These are phyloP conservation scores for Mythimna pallens DNA, from an alignment of 2,888 invertebrate genomes.

Conservation along the genomic window DNA sequence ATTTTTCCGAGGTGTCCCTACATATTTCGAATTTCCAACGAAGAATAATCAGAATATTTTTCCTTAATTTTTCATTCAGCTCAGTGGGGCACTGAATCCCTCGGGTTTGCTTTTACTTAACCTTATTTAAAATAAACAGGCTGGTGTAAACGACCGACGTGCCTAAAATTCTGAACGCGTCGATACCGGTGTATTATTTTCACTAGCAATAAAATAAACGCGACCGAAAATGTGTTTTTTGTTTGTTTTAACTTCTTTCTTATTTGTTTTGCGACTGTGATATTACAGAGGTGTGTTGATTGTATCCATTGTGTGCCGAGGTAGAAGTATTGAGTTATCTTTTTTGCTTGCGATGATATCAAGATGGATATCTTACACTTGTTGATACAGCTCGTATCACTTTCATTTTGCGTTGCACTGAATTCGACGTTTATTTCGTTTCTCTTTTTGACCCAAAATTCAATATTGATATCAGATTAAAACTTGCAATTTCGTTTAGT, in stretches of 20 bases:
- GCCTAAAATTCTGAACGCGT: slow-evolving; percentile 82
- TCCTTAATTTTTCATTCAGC: slow-evolving; percentile 87
- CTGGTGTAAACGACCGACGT: slow-evolving; percentile 86
- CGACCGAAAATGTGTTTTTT: slow-evolving; percentile 63
- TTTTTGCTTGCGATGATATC: slow-evolving; percentile 41
- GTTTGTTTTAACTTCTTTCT: slow-evolving; percentile 49
- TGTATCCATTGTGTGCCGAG: slow-evolving; percentile 42
- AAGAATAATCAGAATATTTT: slow-evolving; percentile 79
- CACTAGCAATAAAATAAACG: slow-evolving; percentile 79
- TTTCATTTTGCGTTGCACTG: slow-evolving; percentile 40
- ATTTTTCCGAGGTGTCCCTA: slow-evolving; percentile 49
- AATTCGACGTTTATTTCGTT: slow-evolving; percentile 20
- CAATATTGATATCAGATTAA: slow-evolving; percentile 8
- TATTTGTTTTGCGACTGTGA: slow-evolving; percentile 48
- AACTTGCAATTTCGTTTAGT: slow-evolving; percentile 13
- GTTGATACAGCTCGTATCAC: slow-evolving; percentile 45
- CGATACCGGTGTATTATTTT: slow-evolving; percentile 82
- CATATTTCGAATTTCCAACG: slow-evolving; percentile 68
- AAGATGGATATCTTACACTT: slow-evolving; percentile 42
- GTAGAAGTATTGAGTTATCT: slow-evolving; percentile 29
- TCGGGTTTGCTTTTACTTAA: slow-evolving; percentile 87
- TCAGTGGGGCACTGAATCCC: slow-evolving; percentile 78
- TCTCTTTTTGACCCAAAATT: slow-evolving; percentile 13
- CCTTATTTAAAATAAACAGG: slow-evolving; percentile 90
- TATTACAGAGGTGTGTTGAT: slow-evolving; percentile 41